Percentiles rank a stretch among this genome's conserved stretches.
phyloP scores from a whole-genome alignment of 2,797 vertebrate species.

The Cuculus canorus region DNA sequence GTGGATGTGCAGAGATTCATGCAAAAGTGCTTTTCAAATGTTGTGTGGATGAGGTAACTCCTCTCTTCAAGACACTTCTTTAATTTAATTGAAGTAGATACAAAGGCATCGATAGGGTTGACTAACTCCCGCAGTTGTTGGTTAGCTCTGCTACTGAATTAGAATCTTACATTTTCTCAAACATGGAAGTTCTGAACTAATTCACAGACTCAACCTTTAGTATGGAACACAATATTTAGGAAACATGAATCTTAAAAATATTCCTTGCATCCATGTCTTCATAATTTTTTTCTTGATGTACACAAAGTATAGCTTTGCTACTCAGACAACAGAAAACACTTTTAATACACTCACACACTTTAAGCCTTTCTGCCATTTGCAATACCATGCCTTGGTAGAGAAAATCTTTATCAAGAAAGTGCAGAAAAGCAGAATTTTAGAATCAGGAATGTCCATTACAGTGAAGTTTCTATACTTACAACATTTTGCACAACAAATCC shows the following conservation, averaged over 20 bases:
- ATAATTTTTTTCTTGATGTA: not conserved
- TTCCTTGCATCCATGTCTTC: not conserved
- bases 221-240: not conserved
- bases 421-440: not conserved
- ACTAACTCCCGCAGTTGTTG: not conserved
- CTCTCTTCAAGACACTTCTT: not conserved
- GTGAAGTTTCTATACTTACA: not conserved
- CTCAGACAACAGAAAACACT: not conserved
- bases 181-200: not conserved
- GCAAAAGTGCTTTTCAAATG: not conserved
- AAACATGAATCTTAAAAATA: not conserved
- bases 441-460: not conserved
- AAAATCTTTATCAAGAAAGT: not conserved
- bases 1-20: not conserved
- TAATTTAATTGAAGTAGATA: not conserved
- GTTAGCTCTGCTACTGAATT: not conserved
- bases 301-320: not conserved
- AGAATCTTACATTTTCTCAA: not conserved
- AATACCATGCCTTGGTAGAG: not conserved
- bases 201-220: not conserved
- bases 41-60: not conserved
- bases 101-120: rapidly evolving
- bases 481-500: not conserved
- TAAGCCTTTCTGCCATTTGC: not conserved
- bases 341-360: not conserved